Conservation (phyloP, 1,140 invertebrate species). For the Scylla paramamosain region DNA sequence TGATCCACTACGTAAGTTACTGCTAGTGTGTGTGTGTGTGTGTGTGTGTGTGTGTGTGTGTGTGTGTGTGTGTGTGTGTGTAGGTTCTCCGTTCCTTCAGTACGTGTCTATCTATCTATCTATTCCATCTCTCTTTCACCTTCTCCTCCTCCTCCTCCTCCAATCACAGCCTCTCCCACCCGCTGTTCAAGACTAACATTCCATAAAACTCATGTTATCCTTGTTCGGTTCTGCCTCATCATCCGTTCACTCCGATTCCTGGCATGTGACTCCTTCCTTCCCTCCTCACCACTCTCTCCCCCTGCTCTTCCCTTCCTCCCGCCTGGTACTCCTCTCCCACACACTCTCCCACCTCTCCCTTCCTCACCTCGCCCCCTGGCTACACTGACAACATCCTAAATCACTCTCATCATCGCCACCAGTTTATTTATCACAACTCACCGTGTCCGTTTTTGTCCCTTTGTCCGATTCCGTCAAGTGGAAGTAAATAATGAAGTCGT, state of each 20-base stretch:
- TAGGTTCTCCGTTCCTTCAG: not conserved
- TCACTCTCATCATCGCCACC: constrained; percentile 66
- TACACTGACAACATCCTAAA: constrained; percentile 60
- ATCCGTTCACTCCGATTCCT: not conserved
- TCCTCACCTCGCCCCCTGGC: not conserved
- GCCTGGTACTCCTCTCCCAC: too few species aligned
- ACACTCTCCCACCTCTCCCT: too few species aligned
- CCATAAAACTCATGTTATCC: constrained; percentile 2
- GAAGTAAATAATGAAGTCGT: constrained; percentile 75
- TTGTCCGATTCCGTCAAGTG: constrained; percentile 70
- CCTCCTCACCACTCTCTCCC: too few species aligned
- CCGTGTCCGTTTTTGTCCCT: constrained; percentile 69
- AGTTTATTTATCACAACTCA: constrained; percentile 72
- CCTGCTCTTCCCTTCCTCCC: too few species aligned
- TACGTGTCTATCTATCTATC: too few species aligned
- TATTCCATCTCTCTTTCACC: too few species aligned
- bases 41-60: too few species aligned
- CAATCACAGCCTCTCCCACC: not conserved
- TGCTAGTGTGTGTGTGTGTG: too few species aligned
- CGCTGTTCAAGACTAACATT: not conserved
- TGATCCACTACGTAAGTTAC: too few species aligned
- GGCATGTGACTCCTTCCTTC: too few species aligned
- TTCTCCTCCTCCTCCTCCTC: not conserved
- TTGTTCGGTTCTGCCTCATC: constrained; percentile 28
- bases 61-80: too few species aligned